Conservation (phyloP, 2,888 invertebrate genomes). For the Thera britannica region DNA sequence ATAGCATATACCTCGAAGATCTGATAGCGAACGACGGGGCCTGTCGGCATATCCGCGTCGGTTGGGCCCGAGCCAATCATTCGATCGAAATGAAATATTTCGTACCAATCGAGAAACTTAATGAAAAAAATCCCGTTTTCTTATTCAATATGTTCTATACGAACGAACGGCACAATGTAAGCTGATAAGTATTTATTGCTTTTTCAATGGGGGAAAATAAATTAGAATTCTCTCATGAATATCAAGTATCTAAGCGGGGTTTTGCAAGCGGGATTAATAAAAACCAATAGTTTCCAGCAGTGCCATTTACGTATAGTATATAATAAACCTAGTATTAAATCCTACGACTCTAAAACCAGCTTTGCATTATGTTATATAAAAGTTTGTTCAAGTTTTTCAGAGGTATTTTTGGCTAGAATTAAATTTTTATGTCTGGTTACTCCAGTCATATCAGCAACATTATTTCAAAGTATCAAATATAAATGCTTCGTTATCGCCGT, state of each 20-base stretch:
- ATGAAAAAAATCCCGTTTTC: conserved; percentile 65
- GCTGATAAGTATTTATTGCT: conserved; percentile 46
- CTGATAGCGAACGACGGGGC: conserved; percentile 75
- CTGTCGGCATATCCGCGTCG: conserved; percentile 64
- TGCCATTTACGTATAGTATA: too few relatives aligned
- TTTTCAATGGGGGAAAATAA: conserved; percentile 42
- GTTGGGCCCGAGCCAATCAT: conserved; percentile 79
- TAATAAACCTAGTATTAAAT: too few relatives aligned
- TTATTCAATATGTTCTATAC: conserved; percentile 56
- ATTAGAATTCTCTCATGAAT: conserved; percentile 47
- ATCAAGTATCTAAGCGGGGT: conserved; percentile 31
- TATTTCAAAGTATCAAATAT: conserved; percentile 3
- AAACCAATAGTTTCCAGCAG: conserved; percentile 9
- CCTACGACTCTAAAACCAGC: too few relatives aligned
- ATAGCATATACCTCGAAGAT: conserved; percentile 79
- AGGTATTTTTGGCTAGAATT: not conserved
- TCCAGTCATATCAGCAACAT: not conserved
- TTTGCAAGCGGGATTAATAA: conserved; percentile 7
- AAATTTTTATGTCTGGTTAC: not conserved
- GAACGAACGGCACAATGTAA: conserved; percentile 40
- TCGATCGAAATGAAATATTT: conserved; percentile 74
- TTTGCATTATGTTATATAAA: not conserved
- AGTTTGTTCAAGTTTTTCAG: not conserved
- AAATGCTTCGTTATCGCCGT: conserved; percentile 46
- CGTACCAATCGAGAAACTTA: conserved; percentile 66